Conservation (phyloP, 2,797 vertebrate species). For the Malacoraja senta region DNA sequence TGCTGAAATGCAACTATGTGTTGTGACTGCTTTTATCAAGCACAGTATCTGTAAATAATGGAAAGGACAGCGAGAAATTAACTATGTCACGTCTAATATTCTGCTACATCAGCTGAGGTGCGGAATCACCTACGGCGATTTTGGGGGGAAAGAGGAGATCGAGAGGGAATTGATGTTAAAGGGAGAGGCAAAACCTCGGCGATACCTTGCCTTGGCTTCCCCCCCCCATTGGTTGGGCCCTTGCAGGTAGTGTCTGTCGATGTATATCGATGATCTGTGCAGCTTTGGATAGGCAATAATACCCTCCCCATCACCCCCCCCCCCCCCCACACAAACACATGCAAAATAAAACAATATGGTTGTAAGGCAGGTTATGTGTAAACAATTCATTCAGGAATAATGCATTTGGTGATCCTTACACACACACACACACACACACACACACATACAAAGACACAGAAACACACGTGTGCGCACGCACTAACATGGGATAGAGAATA, state of each 20-base stretch:
- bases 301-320: constrained; percentile 44
- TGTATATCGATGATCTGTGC: constrained; percentile 68
- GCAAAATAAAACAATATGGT: constrained; percentile 67
- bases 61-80: constrained; percentile 8
- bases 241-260: constrained; percentile 57
- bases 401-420: constrained; percentile 70
- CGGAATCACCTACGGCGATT: background rate
- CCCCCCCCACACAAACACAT: background rate
- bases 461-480: background rate
- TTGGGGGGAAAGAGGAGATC: background rate
- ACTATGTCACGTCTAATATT: constrained; percentile 66
- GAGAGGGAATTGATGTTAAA: background rate
- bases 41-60: background rate
- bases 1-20: constrained; percentile 33
- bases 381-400: constrained; percentile 72
- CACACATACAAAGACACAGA: background rate
- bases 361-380: constrained; percentile 75
- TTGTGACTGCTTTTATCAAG: constrained; percentile 24
- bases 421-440: constrained; percentile 38
- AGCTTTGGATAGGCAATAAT: constrained; percentile 53
- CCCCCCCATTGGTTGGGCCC: background rate
- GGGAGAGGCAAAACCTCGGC: background rate
- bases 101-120: constrained; percentile 70
- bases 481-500: background rate
- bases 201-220: background rate